Evolutionary conservation across 2,888 invertebrate genomes (phyloP), one percentile per base, ranked within the genome.

Genomic region (Pristionchus fissidentatus): DNA sequence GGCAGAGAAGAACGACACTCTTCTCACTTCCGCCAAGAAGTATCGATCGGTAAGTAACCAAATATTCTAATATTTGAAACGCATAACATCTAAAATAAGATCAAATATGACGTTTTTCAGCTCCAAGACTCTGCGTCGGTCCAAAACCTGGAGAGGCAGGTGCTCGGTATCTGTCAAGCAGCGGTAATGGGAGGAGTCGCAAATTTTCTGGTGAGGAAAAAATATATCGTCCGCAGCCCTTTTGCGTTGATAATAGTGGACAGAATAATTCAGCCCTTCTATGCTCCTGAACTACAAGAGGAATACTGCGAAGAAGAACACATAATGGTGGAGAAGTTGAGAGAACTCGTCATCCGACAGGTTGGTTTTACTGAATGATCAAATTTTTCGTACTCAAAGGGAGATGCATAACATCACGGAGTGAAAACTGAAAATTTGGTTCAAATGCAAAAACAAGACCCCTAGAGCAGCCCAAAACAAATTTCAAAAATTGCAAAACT

Each of bases 111-210:
- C 26, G 7, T 43, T 15, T 70, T 70, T 8, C 41, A 70, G 70
- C 13, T 26, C 13, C n/a, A 10, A 2, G 70, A 70, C 43, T 43
- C 70, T 13, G 70, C 70, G 0, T n/a, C 35, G 13, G 73, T 38
- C 0, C 49, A 55, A 4, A 55, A 83, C n/a, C 49, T 83, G n/a
- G 83, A 73, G 8, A 32, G 70, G 4, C 49, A 29, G 35, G 83
- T 83, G 32, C 73, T 70, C 26, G 83, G 83, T 29, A 83, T 83
- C 43, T 70, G 70, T 22, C 46, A 73, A 52, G 83, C 83, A 26
- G 29, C 35, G 13, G 73, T 83, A 26, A 83, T 73, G 70, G 83
- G 83, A 70, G 83, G 83, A 3, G 55, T 83, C 1, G 70, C 52
- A 13, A 83, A 83, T 43, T 83, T 73, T 83, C 13, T 57, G 83